Percentiles rank a stretch among this genome's conserved stretches.
These are phyloP conservation scores for Palloptera scutellata DNA, from an alignment of 2,888 invertebrate species.

Conservation along the genomic window DNA sequence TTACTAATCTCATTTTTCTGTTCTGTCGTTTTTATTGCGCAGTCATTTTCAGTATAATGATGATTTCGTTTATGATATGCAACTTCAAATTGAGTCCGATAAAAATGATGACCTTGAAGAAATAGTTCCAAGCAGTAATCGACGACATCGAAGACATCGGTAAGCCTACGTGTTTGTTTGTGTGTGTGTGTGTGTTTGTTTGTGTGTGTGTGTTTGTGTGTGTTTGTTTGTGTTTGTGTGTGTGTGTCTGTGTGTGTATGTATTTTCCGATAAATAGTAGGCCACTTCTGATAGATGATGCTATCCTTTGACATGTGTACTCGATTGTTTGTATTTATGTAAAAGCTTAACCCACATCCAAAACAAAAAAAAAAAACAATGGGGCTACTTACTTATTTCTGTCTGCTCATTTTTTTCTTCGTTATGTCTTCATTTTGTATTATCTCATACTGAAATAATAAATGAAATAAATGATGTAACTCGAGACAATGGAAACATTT, in stretches of 20 bases:
- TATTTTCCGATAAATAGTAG: no score
- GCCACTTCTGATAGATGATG: background rate
- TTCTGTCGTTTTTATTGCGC: constrained; percentile 23
- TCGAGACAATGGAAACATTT: no score
- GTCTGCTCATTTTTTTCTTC: no score
- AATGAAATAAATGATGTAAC: no score
- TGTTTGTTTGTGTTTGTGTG: background rate
- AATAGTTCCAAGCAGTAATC: constrained; percentile 63
- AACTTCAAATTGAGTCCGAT: constrained; percentile 62
- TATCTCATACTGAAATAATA: no score
- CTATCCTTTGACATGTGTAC: background rate
- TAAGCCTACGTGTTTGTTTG: constrained; percentile 49
- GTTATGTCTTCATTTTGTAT: no score
- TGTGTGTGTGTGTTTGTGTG: background rate
- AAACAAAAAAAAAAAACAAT: no score
- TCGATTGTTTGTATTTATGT: background rate
- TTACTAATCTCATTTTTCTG: no score
- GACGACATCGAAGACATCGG: constrained; percentile 64
- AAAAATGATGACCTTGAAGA: constrained; percentile 64
- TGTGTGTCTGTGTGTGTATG: no score
- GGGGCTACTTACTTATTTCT: no score
- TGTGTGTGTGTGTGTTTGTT: no score
- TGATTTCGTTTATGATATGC: constrained; percentile 63
- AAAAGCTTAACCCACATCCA: no score
- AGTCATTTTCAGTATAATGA: constrained; percentile 64